These are phyloP conservation scores for Neolamprologus sp. DNA, from an alignment of 2,113 vertebrate species.

Conservation along the genomic window DNA sequence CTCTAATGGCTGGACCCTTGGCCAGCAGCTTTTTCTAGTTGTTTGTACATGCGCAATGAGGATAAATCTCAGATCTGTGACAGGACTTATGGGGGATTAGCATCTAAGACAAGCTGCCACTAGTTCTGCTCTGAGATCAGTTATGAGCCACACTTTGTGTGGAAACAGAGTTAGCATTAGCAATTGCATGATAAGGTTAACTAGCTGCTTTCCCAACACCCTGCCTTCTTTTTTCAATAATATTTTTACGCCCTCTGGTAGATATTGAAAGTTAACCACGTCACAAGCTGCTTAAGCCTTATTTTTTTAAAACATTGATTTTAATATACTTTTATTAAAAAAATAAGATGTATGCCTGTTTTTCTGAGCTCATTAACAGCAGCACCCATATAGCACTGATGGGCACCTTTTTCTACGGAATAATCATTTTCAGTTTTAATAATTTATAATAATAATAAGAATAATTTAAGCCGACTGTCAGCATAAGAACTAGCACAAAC, in stretches of 20 bases:
- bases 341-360: background rate
- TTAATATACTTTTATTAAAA: background rate
- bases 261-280: background rate
- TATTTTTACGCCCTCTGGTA: background rate
- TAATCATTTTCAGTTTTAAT: background rate
- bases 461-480: rapidly evolving
- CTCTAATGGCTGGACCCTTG: background rate
- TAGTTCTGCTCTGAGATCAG: background rate
- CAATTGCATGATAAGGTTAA: background rate
- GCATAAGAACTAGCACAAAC: background rate
- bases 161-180: background rate
- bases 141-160: background rate
- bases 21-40: background rate
- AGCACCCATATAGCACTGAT: background rate
- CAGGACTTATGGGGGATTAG: background rate
- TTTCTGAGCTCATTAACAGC: background rate
- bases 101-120: background rate
- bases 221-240: background rate
- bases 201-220: background rate
- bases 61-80: background rate
- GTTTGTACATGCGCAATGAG: background rate
- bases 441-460: rapidly evolving
- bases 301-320: background rate
- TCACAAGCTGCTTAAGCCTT: background rate
- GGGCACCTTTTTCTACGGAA: background rate